Evolutionary conservation across 2,113 vertebrate species (phyloP).

Genomic region (Notarius quadriscutis): DNA sequence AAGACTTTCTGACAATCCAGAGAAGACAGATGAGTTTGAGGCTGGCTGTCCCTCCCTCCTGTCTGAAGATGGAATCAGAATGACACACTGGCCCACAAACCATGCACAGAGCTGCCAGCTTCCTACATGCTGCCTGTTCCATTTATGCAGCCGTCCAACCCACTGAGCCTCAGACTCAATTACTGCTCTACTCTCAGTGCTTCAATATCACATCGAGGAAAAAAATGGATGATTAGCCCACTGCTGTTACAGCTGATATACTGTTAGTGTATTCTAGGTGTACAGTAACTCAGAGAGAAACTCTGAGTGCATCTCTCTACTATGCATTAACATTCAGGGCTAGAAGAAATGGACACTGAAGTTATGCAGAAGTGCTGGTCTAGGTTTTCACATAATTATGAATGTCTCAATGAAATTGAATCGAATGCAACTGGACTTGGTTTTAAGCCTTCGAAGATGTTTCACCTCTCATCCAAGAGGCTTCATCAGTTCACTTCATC

Average conservation of each 20-base stretch:
- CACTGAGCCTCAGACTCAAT: conserved; percentile 34
- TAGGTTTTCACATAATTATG: neutral
- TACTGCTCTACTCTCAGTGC: conserved; percentile 9
- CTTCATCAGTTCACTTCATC: too few species aligned
- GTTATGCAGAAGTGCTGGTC: neutral
- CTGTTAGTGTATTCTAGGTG: neutral
- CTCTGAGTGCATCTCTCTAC: neutral
- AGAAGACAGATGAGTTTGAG: neutral
- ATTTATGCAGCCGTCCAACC: conserved; percentile 32
- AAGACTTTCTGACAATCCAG: conserved; percentile 16
- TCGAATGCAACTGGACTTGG: too few species aligned
- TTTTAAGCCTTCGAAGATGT: too few species aligned
- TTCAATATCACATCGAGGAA: conserved; percentile 23
- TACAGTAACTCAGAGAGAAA: neutral
- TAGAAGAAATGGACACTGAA: neutral
- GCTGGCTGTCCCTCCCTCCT: neutral
- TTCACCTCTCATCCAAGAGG: too few species aligned
- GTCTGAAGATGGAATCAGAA: conserved; percentile 7
- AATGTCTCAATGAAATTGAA: neutral
- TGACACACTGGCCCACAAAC: conserved; percentile 51
- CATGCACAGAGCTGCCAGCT: conserved; percentile 16
- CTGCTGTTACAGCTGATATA: neutral
- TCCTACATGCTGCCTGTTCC: conserved; percentile 29
- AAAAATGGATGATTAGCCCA: neutral
- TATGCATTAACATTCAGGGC: neutral